These are phyloP conservation scores for Tetanocera ferruginea DNA, from an alignment of 2,888 invertebrate genomes.

Conservation along the genomic window DNA sequence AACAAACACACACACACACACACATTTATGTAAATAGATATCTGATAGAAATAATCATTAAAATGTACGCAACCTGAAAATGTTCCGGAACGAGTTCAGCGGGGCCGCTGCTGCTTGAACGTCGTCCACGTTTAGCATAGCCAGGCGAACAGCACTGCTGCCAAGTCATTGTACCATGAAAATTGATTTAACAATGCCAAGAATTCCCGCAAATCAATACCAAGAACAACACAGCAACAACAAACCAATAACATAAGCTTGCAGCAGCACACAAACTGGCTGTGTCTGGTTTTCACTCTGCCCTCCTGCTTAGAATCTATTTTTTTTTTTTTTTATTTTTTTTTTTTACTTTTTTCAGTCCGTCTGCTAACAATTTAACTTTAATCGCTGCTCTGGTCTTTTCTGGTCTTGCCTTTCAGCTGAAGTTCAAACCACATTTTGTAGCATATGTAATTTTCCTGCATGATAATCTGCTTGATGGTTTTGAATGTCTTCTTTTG, in stretches of 20 bases:
- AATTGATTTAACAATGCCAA: slow-evolving; percentile 32
- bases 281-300: not conserved
- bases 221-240: slow-evolving; percentile 3
- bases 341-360: not conserved
- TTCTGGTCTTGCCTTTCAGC: not conserved
- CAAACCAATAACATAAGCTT: not conserved
- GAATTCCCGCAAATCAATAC: slow-evolving; percentile 36
- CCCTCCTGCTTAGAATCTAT: not conserved
- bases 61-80: too few species aligned
- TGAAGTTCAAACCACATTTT: slow-evolving; percentile 14
- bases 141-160: too few species aligned
- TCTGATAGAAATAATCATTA: too few species aligned
- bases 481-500: not conserved
- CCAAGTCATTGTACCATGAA: slow-evolving; percentile 4
- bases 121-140: too few species aligned
- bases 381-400: slow-evolving; percentile 2
- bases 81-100: too few species aligned
- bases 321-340: not conserved
- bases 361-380: not conserved
- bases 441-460: not conserved
- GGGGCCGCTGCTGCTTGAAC: too few species aligned
- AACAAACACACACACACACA: too few species aligned
- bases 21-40: too few species aligned
- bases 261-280: slow-evolving; percentile 1
- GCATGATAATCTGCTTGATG: not conserved